A percentile compares a stretch with the other conserved stretches of the same genome.
These are phyloP conservation scores for Dicranocentrus wangi DNA, from an alignment of 2,888 invertebrate species.

Conservation along the genomic window DNA sequence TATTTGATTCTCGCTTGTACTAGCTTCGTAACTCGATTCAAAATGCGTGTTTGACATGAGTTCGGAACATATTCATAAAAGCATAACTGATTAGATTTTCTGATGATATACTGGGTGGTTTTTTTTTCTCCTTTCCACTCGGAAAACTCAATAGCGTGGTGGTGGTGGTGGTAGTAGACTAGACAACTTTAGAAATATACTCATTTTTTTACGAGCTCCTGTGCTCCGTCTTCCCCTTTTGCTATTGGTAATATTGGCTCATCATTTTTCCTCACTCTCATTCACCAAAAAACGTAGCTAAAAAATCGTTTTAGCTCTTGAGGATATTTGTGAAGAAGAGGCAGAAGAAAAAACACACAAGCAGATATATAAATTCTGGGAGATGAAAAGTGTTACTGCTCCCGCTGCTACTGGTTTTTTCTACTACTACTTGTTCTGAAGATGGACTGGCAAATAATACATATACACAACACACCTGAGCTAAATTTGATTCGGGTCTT, in stretches of 20 bases:
- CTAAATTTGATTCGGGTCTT: slow-evolving; percentile 17
- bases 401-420: slow-evolving; percentile 16
- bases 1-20: not conserved
- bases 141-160: not conserved
- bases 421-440: slow-evolving; percentile 11
- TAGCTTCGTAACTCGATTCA: not conserved
- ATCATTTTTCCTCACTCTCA: slow-evolving; percentile 29
- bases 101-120: slow-evolving; percentile 30
- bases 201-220: slow-evolving; percentile 3
- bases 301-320: not conserved
- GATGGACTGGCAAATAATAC: not conserved
- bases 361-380: slow-evolving; percentile 12
- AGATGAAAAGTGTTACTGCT: slow-evolving; percentile 22
- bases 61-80: slow-evolving; percentile 37
- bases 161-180: no score
- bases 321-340: not conserved
- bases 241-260: slow-evolving; percentile 11
- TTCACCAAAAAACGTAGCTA: slow-evolving; percentile 12
- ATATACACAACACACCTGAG: slow-evolving; percentile 13
- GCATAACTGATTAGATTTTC: slow-evolving; percentile 45
- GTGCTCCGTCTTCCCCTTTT: not conserved
- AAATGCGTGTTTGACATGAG: slow-evolving; percentile 40
- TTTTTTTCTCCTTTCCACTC: slow-evolving; percentile 4
- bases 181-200: no score
- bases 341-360: no score